Conservation (phyloP, 2,113 vertebrate species). For the Panurus biarmicus region DNA sequence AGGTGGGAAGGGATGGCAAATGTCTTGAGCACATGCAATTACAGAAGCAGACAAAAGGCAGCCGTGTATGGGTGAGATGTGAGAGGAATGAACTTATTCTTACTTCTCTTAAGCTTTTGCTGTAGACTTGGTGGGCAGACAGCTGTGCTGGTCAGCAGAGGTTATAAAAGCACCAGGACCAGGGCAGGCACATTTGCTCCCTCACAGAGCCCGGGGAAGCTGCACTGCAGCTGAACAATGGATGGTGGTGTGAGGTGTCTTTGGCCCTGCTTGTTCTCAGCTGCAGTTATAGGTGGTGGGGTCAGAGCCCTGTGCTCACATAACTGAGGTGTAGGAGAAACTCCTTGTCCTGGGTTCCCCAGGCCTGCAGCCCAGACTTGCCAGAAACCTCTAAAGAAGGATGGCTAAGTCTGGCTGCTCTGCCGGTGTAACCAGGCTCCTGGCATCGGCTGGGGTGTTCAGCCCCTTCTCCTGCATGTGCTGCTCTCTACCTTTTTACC, state of each 20-base stretch:
- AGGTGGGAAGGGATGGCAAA: background rate
- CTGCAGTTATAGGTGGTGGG: background rate
- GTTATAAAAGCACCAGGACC: background rate
- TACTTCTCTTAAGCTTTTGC: background rate
- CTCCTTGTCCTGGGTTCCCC: background rate
- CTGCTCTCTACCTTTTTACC: background rate
- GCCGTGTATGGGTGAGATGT: background rate
- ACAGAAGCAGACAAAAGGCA: background rate
- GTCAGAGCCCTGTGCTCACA: background rate
- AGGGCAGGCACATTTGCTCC: accelerated
- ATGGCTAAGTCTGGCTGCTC: background rate
- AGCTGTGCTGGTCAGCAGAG: background rate
- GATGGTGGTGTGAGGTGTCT: background rate
- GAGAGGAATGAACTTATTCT: background rate
- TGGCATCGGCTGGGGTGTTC: background rate
- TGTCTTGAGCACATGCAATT: accelerated
- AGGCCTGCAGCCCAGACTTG: background rate
- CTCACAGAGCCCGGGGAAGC: background rate
- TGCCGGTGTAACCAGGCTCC: background rate
- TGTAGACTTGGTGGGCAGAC: background rate
- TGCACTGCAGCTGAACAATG: background rate
- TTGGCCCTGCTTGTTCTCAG: background rate
- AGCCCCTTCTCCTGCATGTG: accelerated
- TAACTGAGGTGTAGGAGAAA: background rate
- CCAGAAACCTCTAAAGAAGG: background rate